Evolutionary conservation across 2,113 vertebrate genomes (phyloP).

Genomic region (Mystacornis crossleyi): DNA sequence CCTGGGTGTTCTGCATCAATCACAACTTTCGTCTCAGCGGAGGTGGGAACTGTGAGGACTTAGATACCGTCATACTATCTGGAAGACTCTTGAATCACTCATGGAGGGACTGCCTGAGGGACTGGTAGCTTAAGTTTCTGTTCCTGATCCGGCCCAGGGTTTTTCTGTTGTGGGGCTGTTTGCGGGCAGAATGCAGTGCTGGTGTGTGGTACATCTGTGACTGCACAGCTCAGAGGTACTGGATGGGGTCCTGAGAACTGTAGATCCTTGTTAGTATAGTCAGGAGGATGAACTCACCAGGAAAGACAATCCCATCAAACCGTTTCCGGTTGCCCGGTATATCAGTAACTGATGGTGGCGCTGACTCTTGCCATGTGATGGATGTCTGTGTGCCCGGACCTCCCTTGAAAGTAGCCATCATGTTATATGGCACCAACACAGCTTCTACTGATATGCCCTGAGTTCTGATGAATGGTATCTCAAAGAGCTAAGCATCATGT

Average conservation of each 20-base stretch:
- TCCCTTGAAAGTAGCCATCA: background rate
- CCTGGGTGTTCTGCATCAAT: background rate
- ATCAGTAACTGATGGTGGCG: background rate
- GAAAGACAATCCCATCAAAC: background rate
- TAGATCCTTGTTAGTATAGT: fast-evolving
- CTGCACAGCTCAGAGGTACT: fast-evolving
- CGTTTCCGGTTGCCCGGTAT: fast-evolving
- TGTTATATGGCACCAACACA: background rate
- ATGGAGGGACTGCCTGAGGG: background rate
- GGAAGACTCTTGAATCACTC: background rate
- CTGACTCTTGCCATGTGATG: background rate
- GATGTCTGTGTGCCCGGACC: background rate
- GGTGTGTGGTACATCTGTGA: background rate
- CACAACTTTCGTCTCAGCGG: background rate
- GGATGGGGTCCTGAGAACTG: background rate
- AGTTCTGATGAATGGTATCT: background rate
- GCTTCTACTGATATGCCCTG: background rate
- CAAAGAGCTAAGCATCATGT: background rate
- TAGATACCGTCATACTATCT: fast-evolving
- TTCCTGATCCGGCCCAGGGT: background rate
- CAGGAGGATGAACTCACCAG: fast-evolving
- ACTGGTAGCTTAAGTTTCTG: background rate
- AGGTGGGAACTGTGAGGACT: background rate
- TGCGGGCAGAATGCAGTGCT: background rate
- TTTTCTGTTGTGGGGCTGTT: background rate